Base-by-base conservation (phyloP, 2,113 vertebrate genomes). In the Corythoichthys haematopterus region DNA sequence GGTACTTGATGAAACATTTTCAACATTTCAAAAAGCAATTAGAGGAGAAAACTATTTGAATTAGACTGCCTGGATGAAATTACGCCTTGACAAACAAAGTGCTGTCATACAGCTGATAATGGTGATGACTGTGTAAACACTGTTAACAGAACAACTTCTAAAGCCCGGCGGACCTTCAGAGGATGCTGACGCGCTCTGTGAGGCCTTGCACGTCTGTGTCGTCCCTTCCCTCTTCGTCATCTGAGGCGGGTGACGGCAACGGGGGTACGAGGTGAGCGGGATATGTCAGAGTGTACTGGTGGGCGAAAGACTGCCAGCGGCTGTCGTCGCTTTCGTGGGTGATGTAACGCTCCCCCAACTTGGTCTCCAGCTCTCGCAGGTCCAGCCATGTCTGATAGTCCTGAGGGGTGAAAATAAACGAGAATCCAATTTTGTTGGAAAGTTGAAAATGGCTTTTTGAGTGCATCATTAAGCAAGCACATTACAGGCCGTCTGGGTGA, bases 381-480 rank as follows among this genome's bases (percentile, higher is more conserved):
- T 97, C 95, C 70, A 96, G 82, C 95, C 95, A 97, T 0, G 94
- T 89, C 76, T 94, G 93, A 77, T 95, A 96, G 78, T 96, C 95
- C 95, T 96, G 82, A 57, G 55, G 55, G 36, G 45, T 64, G 55
- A 46, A 3, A 11, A 71, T 10, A 67, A 28, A 52, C 3, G 40
- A 15, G 45, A 62, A 74, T 16, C 36, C 75, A 69, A 45, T 36
- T 65, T 62, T 46, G 45, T 12, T 58, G 40, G 66, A 76, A 12
- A 47, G 37, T 56, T 45, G 38, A 60, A 73, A 74, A 36, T 15
- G 45, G 59, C 14, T 76, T 71, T 72, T 66, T 28, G 20, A 64
- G 58, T 33, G 59, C 15, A 70, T 69, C 52, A 58, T 68, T 7
- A 62, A 36, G 63, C 65, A 60, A 72, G 66, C 14, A 78, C 46